Evolutionary conservation across 2,888 invertebrate genomes (phyloP).

Genomic region (Stenodera caucasica): DNA sequence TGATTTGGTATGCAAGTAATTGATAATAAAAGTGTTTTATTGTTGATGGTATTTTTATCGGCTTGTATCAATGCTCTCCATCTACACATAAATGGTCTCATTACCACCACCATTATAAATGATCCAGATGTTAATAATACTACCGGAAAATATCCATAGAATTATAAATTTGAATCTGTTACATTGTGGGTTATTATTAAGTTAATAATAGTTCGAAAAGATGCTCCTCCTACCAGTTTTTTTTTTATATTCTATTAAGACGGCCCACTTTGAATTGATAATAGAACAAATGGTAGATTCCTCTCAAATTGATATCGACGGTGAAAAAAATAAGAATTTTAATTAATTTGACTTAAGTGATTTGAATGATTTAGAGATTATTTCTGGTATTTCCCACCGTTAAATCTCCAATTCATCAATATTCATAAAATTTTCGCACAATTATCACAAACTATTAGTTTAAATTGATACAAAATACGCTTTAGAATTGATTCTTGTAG

Average conservation of each 20-base stretch:
- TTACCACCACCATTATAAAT: conserved; percentile 7
- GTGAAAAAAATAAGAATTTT: no score
- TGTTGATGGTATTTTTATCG: conserved; percentile 23
- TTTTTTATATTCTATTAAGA: background rate
- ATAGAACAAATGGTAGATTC: background rate
- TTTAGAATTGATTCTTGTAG: no score
- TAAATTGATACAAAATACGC: no score
- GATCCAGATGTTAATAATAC: background rate
- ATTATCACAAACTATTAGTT: no score
- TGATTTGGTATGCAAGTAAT: conserved; percentile 23
- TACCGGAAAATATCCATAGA: background rate
- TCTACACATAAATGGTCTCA: conserved; percentile 26
- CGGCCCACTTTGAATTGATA: background rate
- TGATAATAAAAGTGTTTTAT: conserved; percentile 24
- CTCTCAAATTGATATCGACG: no score
- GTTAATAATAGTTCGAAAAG: background rate
- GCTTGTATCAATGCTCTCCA: conserved; percentile 14
- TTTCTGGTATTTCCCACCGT: no score
- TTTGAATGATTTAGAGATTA: no score
- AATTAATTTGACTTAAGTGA: no score
- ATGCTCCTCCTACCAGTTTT: background rate
- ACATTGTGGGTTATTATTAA: background rate
- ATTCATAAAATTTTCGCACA: no score
- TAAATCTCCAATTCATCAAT: no score
- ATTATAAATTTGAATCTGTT: background rate